Percentiles rank a stretch among this genome's conserved stretches.
These are phyloP conservation scores for Proctacanthus coquilletti DNA, from an alignment of 1,140 invertebrate species.

Conservation along the genomic window DNA sequence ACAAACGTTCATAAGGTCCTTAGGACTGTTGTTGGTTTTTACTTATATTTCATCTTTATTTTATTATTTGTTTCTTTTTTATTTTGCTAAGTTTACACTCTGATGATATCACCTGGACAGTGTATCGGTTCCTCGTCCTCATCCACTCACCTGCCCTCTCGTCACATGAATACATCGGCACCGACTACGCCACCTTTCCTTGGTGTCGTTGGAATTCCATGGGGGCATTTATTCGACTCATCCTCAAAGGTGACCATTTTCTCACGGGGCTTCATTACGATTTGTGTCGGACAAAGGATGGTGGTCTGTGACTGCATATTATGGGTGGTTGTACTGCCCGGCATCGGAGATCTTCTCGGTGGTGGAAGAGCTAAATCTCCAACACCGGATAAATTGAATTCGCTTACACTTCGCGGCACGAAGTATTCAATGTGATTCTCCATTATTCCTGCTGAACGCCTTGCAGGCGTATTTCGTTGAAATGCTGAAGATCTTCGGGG, in stretches of 20 bases:
- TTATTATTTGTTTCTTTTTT: too few species aligned
- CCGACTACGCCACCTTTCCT: slow-evolving; percentile 28
- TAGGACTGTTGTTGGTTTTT: too few species aligned
- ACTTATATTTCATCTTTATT: too few species aligned
- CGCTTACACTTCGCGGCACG: slow-evolving; percentile 63
- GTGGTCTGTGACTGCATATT: slow-evolving; percentile 11
- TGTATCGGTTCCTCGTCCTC: slow-evolving; percentile 7
- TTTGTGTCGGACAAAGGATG: slow-evolving; percentile 25
- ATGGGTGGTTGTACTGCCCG: slow-evolving; percentile 13
- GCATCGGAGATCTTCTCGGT: slow-evolving; percentile 23
- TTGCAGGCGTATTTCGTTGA: slow-evolving; percentile 43
- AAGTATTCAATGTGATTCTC: slow-evolving; percentile 62
- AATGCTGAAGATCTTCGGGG: slow-evolving; percentile 31
- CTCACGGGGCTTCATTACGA: slow-evolving; percentile 37
- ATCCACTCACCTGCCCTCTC: slow-evolving; percentile 12
- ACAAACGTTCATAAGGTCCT: too few species aligned
- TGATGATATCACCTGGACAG: too few species aligned
- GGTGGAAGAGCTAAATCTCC: slow-evolving; percentile 37
- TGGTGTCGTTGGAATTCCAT: slow-evolving; percentile 29
- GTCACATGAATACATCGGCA: slow-evolving; percentile 48
- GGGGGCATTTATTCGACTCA: slow-evolving; percentile 34
- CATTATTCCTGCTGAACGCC: slow-evolving; percentile 42
- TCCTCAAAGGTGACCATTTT: slow-evolving; percentile 75
- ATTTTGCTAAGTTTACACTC: too few species aligned
- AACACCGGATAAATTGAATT: slow-evolving; percentile 54